phyloP scores from a whole-genome alignment of 2,888 invertebrate genomes.

The Archips xylosteana region DNA sequence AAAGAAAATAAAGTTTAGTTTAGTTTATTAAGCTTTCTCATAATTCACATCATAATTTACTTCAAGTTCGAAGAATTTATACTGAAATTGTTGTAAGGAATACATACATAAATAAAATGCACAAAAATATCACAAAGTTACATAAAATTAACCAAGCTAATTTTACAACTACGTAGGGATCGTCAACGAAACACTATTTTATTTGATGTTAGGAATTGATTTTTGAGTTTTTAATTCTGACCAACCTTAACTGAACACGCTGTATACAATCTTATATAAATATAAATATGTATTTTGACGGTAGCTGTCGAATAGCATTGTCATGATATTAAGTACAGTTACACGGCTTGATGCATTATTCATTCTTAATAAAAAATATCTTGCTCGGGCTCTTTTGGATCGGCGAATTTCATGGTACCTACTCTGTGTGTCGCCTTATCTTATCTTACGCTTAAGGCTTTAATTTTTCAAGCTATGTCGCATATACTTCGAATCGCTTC shows the following conservation, averaged over 20 bases:
- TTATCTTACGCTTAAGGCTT: background rate
- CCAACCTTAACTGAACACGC: background rate
- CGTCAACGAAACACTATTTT: too few species aligned
- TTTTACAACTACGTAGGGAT: too few species aligned
- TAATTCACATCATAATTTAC: too few species aligned
- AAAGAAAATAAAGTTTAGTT: too few species aligned
- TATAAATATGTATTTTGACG: constrained; percentile 17
- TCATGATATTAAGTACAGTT: constrained; percentile 36
- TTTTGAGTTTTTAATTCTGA: background rate
- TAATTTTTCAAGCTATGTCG: background rate
- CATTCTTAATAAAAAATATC: constrained; percentile 30
- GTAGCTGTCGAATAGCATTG: constrained; percentile 35
- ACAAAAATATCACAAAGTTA: too few species aligned
- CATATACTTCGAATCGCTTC: too few species aligned
- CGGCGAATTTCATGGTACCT: constrained; percentile 30
- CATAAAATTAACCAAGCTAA: too few species aligned
- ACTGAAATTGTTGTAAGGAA: too few species aligned
- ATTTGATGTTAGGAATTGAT: too few species aligned
- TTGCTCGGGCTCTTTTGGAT: constrained; percentile 14
- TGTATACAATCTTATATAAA: background rate
- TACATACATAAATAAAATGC: too few species aligned
- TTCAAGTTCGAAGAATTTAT: too few species aligned
- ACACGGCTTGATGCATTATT: constrained; percentile 32
- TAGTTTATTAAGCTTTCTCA: too few species aligned
- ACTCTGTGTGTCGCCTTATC: background rate